A percentile compares a stretch with the other conserved stretches of the same genome.
Evolutionary conservation across 2,113 vertebrate species (phyloP).

Genomic region (Sylvia atricapilla): DNA sequence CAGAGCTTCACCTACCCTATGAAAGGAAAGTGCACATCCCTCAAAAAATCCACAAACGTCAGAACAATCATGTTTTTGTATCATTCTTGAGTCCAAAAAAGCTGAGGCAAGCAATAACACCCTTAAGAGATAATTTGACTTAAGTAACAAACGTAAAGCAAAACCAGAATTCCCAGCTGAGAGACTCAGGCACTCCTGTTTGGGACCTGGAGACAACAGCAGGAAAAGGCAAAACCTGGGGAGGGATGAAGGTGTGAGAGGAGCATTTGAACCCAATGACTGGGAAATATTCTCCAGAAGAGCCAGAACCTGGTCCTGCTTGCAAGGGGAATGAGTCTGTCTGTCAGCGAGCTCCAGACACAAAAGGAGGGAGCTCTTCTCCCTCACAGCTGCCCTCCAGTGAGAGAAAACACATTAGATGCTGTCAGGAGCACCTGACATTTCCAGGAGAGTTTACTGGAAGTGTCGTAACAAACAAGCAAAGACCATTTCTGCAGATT

Average conservation of each 20-base stretch:
- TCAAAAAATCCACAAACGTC: background rate
- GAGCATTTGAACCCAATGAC: accelerated
- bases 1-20: background rate
- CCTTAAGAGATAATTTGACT: background rate
- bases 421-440: background rate
- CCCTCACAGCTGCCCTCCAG: background rate
- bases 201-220: background rate
- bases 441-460: background rate
- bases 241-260: background rate
- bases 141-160: background rate
- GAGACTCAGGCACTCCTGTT: background rate
- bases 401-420: background rate
- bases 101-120: background rate
- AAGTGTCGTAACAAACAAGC: background rate
- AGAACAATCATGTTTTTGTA: background rate
- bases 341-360: background rate
- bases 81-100: background rate
- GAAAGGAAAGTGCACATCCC: background rate
- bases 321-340: background rate
- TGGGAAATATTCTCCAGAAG: background rate
- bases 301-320: background rate
- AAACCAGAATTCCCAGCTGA: background rate
- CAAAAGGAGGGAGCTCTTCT: background rate
- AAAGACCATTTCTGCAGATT: background rate
- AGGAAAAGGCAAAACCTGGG: background rate